phyloP scores from a whole-genome alignment of 2,888 invertebrate species.

The Sussaba pulchella region DNA sequence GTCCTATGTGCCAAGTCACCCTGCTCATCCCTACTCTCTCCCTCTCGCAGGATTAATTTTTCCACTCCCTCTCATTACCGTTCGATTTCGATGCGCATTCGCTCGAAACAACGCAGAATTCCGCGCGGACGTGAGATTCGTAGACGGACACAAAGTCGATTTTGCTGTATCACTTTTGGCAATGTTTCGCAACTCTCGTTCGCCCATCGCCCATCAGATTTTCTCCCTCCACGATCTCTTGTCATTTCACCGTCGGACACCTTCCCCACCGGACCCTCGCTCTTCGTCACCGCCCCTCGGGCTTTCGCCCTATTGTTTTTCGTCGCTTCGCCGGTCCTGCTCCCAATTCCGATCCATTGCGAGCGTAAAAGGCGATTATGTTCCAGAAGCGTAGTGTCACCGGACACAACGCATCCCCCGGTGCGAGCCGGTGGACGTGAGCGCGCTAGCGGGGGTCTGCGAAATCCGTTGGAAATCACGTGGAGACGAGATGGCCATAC shows the following conservation, averaged over 20 bases:
- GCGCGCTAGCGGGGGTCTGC: slow-evolving; percentile 36
- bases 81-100: background rate
- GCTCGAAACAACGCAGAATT: background rate
- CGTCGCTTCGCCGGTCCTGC: slow-evolving; percentile 7
- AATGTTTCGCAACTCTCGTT: background rate
- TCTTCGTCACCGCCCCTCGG: slow-evolving; percentile 38
- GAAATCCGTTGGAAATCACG: slow-evolving; percentile 56
- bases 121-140: background rate
- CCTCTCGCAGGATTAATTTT: no score
- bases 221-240: slow-evolving; percentile 59
- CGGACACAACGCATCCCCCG: background rate
- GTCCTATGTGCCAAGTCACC: no score
- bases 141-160: slow-evolving; percentile 29
- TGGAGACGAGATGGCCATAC: slow-evolving; percentile 50
- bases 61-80: slow-evolving; percentile 18
- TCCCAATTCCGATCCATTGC: slow-evolving; percentile 69
- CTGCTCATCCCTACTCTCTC: no score
- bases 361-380: slow-evolving; percentile 44
- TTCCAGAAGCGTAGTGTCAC: slow-evolving; percentile 14
- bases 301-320: slow-evolving; percentile 29
- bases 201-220: background rate
- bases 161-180: slow-evolving; percentile 18
- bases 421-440: slow-evolving; percentile 7
- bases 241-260: slow-evolving; percentile 56
- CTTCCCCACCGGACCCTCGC: slow-evolving; percentile 64